Percentiles rank a stretch among this genome's conserved stretches.
These are phyloP conservation scores for Actenoides hombroni DNA, from an alignment of 2,113 vertebrate genomes.

Conservation along the genomic window DNA sequence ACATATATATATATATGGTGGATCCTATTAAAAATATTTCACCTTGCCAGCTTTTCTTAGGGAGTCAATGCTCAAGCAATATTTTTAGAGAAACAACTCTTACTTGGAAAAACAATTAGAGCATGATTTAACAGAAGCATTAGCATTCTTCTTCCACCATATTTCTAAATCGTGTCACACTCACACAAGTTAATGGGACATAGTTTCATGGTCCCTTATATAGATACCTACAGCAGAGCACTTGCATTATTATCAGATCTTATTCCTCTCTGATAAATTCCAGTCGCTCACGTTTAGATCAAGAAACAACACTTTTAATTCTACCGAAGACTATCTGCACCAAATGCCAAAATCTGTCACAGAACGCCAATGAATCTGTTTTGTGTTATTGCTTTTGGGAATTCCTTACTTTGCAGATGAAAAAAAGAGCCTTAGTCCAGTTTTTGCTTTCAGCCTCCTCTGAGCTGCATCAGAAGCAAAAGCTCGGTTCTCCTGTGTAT, in stretches of 20 bases:
- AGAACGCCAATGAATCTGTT: neutral
- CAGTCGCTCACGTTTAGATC: neutral
- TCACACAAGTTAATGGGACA: neutral
- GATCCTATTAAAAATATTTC: neutral
- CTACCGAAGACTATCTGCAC: neutral
- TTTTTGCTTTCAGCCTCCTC: neutral
- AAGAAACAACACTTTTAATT: neutral
- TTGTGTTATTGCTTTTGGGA: neutral
- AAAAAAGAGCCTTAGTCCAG: neutral
- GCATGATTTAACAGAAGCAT: neutral
- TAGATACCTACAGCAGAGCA: neutral
- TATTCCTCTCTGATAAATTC: neutral
- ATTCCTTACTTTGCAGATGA: neutral
- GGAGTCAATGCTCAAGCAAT: neutral
- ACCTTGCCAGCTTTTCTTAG: neutral
- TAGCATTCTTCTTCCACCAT: neutral
- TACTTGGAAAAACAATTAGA: neutral
- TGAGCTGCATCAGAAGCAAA: neutral
- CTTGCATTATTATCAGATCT: neutral
- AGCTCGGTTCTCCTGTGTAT: neutral
- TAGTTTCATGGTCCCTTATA: neutral
- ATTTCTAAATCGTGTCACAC: neutral
- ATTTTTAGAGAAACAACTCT: neutral
- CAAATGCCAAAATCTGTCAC: slow-evolving; percentile 3
- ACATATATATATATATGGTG: too few species aligned